Evolutionary conservation across 2,797 vertebrate species (phyloP), one percentile per base, ranked within the genome.

Genomic region (Phaenicophaeus curvirostris): DNA sequence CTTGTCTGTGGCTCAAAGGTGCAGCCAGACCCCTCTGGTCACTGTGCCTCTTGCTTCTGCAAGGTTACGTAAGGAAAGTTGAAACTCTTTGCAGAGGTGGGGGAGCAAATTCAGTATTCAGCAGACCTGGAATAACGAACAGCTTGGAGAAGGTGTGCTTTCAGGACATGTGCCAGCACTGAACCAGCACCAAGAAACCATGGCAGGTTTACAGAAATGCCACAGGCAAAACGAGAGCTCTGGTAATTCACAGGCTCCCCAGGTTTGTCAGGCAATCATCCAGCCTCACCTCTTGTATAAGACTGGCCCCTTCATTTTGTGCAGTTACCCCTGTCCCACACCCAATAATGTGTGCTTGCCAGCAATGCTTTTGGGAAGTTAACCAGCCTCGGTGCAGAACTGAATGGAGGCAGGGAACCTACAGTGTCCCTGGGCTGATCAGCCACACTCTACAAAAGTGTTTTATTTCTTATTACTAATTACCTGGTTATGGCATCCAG

Each of bases 141-240:
- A 84, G 73, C 79, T 96, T 0, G 84, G 87, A 87, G 93, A 94
- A 96, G 93, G 94, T 90, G 89, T 96, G 87, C 95, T 96, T 94
- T 69, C 92, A 93, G 92, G 85, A 93, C 65, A 80, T 1, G 3
- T 94, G 95, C 95, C 96, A 96, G 74, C 80, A 51, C 90, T 94
- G 85, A 91, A 93, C 74, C 93, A 87, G 85, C 81, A 95, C 90
- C 87, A 85, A 48, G 46, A 48, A 48, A 48, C 46, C 21, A 79
- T 57, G 59, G 89, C 93, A 91, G 89, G 37, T 93, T 95, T 95
- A 94, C 95, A 95, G 94, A 91, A 96, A 81, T 87, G 94, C 95
- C 95, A 94, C 79, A 46, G 85, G 94, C 94, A 81, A 94, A 96
- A 95, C 28, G 21, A 94, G 87, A 96, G 69, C 83, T 91, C 82